Conservation (phyloP, 23 tunicate genomes). For the Styela plicata region DNA sequence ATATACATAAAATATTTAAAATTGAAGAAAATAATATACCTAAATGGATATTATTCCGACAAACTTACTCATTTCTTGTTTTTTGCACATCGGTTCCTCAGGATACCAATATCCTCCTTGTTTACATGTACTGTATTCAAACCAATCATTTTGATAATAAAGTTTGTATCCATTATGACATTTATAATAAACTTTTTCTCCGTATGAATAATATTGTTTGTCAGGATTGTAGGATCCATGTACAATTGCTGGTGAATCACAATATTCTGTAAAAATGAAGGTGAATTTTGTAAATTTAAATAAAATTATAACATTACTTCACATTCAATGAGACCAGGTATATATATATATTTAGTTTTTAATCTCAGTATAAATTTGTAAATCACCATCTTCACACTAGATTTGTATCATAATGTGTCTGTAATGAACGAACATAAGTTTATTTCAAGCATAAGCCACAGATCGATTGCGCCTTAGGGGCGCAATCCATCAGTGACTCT, state of each 20-base stretch:
- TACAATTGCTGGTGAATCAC: slow-evolving; percentile 1
- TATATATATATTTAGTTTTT: neutral
- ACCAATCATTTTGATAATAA: slow-evolving; percentile 7
- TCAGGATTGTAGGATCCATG: slow-evolving; percentile 11
- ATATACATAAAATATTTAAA: neutral
- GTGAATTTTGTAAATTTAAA: too few relatives aligned
- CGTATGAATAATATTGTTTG: neutral
- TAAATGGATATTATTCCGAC: too few relatives aligned
- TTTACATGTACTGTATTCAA: slow-evolving; percentile 1
- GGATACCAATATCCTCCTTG: slow-evolving; percentile 21
- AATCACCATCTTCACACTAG: neutral
- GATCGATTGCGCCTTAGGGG: too few relatives aligned
- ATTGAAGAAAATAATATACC: too few relatives aligned
- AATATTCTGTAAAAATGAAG: slow-evolving; percentile 6
- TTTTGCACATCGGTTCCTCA: slow-evolving; percentile 10
- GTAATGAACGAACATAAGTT: too few relatives aligned
- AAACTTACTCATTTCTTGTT: slow-evolving; percentile 6
- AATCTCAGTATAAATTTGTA: neutral
- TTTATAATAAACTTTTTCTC: slow-evolving; percentile 16
- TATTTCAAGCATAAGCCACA: too few relatives aligned
- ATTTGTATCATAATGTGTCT: too few relatives aligned
- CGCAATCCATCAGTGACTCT: neutral
- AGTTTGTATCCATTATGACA: slow-evolving; percentile 18
- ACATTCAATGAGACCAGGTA: neutral
- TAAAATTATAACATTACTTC: neutral